Evolutionary conservation across 2,113 vertebrate genomes (phyloP), one percentile per base, ranked within the genome.

Genomic region (Prunella himalayana): DNA sequence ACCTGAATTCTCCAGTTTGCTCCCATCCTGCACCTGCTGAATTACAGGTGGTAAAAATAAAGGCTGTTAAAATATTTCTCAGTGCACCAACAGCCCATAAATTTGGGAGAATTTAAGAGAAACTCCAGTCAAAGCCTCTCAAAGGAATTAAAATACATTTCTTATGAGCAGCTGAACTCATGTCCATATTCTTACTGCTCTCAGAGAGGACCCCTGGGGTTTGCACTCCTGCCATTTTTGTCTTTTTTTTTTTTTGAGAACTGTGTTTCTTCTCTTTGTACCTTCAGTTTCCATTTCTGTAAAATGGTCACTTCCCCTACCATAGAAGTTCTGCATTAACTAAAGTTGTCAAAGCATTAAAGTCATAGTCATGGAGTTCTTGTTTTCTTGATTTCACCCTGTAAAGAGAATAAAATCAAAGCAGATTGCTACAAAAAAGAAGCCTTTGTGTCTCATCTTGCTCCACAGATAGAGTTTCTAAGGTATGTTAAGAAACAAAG

Each of bases 401-500:
- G 19, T 44, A 63, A 73, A 50, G 28, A 50, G 60, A 85, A 41
- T 22, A 27, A 91, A 94, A 61, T 69, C n/a, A 71, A 94, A 92
- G 77, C 79, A 22, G 21, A 70, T 47, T 65, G 39, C 66, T 35
- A 33, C 51, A 73, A 83, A 83, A 60, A 68, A 94, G 63, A 77
- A 86, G 49, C 53, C 54, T 82, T 94, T 94, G 92, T 90, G 82
- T 93, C 94, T 97, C 96, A 82, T 86, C 95, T 92, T 96, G 83
- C 83, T 75, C 39, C 42, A 16, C 50, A 76, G 75, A 81, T 65
- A 85, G 49, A 22, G 47, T 82, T 94, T 87, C 91, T 41, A 45
- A 95, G 81, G 86, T 92, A 92, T 59, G 45, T 60, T 66, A 45
- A 76, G 83, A 93, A 95, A 90, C 0, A 2, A 87, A 87, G 91